phyloP scores from a whole-genome alignment of 1,140 invertebrate species.

The Heliconius congener region DNA sequence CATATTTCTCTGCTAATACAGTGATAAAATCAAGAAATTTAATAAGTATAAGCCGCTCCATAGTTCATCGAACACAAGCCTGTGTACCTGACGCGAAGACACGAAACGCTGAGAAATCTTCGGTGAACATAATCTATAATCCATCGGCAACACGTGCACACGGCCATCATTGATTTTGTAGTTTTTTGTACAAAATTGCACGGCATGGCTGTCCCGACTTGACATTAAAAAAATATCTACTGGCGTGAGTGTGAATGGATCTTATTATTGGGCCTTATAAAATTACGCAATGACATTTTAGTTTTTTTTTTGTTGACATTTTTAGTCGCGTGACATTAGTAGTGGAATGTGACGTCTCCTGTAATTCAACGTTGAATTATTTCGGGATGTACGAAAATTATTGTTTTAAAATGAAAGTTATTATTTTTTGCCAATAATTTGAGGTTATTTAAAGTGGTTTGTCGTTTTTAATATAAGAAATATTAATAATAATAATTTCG shows the following conservation, averaged over 20 bases:
- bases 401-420: neutral
- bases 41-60: constrained; percentile 37
- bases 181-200: constrained; percentile 79
- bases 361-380: constrained; percentile 17
- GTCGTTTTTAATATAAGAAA: too few species aligned
- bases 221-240: constrained; percentile 71
- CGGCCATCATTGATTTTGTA: constrained; percentile 79
- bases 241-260: constrained; percentile 69
- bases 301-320: constrained; percentile 50
- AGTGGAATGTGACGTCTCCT: constrained; percentile 43
- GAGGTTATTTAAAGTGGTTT: neutral
- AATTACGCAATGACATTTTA: constrained; percentile 75
- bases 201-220: constrained; percentile 65
- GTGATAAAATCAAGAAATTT: neutral
- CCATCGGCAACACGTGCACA: constrained; percentile 78
- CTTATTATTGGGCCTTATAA: constrained; percentile 64
- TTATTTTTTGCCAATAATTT: neutral
- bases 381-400: neutral
- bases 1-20: too few species aligned
- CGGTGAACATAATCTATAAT: constrained; percentile 77
- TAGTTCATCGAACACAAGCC: constrained; percentile 36
- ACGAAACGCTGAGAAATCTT: constrained; percentile 75
- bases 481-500: too few species aligned
- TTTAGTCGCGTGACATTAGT: constrained; percentile 49
- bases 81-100: constrained; percentile 64